These are phyloP conservation scores for Clarias laeviceps DNA, from an alignment of 2,797 vertebrate species.

Conservation along the genomic window DNA sequence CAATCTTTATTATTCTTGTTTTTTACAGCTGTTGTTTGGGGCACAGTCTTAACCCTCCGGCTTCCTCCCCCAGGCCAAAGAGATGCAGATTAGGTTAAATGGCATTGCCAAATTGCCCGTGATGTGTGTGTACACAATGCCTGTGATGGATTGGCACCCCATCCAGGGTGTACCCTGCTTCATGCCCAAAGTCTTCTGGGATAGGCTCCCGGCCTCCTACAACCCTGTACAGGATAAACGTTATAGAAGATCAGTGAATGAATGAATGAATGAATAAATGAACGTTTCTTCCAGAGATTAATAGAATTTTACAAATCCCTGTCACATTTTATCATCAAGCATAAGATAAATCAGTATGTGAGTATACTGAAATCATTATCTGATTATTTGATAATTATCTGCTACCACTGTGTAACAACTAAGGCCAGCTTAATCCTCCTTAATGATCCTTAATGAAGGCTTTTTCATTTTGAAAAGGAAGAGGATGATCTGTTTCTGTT, in stretches of 20 bases:
- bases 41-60: background rate
- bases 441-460: constrained; percentile 73
- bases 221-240: too few relatives aligned
- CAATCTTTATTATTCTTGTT: background rate
- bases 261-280: too few relatives aligned
- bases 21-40: background rate
- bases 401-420: constrained; percentile 65
- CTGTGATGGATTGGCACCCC: too few relatives aligned
- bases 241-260: too few relatives aligned
- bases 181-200: too few relatives aligned
- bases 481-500: constrained; percentile 48
- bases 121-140: too few relatives aligned
- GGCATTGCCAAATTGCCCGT: too few relatives aligned
- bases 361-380: background rate
- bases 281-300: background rate
- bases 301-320: background rate
- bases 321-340: background rate
- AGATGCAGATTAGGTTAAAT: too few relatives aligned
- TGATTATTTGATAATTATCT: constrained; percentile 58
- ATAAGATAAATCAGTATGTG: constrained; percentile 35
- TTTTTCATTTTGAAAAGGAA: constrained; percentile 59
- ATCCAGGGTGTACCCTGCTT: too few relatives aligned
- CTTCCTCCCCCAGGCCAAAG: too few relatives aligned
- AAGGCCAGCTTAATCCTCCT: constrained; percentile 62
- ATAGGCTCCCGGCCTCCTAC: too few relatives aligned